These are phyloP conservation scores for Crenuchus spilurus DNA, from an alignment of 2,797 vertebrate genomes.

Conservation along the genomic window DNA sequence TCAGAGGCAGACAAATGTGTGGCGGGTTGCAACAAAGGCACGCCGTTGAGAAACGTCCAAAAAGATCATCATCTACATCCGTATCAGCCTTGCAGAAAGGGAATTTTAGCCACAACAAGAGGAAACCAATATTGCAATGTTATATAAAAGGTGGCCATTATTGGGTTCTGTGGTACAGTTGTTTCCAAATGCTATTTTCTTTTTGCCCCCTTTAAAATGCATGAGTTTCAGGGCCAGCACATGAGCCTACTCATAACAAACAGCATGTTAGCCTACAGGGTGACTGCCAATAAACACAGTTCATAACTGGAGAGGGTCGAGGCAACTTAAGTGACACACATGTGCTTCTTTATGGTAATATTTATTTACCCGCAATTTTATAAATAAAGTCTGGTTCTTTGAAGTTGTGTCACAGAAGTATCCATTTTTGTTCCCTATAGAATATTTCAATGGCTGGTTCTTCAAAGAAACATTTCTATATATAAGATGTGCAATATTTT, in stretches of 20 bases:
- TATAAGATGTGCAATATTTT: too few species aligned
- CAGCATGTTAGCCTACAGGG: neutral
- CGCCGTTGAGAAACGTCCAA: slow-evolving; percentile 34
- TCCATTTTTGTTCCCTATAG: too few species aligned
- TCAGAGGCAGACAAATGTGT: slow-evolving; percentile 62
- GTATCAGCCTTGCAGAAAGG: slow-evolving; percentile 59
- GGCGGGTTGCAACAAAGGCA: slow-evolving; percentile 26
- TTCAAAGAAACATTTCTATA: too few species aligned
- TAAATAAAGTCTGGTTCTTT: too few species aligned
- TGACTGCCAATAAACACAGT: slow-evolving; percentile 15
- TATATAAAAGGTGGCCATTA: slow-evolving; percentile 49
- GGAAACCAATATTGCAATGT: slow-evolving; percentile 57
- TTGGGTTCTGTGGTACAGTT: slow-evolving; percentile 43
- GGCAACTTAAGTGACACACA: neutral
- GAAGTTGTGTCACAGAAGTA: too few species aligned
- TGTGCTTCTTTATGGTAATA: too few species aligned
- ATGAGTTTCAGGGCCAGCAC: slow-evolving; percentile 37
- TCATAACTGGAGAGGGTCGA: slow-evolving; percentile 7
- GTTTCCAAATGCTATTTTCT: slow-evolving; percentile 43
- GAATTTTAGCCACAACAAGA: slow-evolving; percentile 46
- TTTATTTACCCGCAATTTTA: neutral
- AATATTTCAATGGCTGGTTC: too few species aligned
- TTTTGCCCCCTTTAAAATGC: slow-evolving; percentile 40
- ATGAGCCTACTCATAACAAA: slow-evolving; percentile 24
- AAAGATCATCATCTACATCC: slow-evolving; percentile 61